phyloP scores from a whole-genome alignment of 2,888 invertebrate species.

The Allacma fusca region DNA sequence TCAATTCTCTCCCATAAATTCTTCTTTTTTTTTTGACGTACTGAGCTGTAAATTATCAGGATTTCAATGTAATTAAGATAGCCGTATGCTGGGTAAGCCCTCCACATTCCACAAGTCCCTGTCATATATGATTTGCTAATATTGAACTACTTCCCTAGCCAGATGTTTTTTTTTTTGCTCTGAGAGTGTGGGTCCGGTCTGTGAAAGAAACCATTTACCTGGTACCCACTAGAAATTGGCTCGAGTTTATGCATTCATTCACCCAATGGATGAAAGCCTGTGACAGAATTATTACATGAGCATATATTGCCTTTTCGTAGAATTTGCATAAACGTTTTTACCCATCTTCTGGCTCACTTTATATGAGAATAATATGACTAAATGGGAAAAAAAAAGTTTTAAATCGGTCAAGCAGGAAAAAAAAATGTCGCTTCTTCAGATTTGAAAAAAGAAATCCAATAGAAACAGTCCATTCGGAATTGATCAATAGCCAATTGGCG shows the following conservation, averaged over 20 bases:
- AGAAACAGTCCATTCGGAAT: not conserved
- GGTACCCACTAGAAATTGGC: conserved; percentile 8
- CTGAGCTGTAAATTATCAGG: no score
- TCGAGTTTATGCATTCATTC: not conserved
- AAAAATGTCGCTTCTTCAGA: not conserved
- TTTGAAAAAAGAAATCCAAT: not conserved
- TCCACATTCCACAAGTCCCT: no score
- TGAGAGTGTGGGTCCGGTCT: no score
- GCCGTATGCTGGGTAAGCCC: no score
- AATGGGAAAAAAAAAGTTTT: no score
- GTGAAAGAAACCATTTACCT: conserved; percentile 5
- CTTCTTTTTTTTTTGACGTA: no score
- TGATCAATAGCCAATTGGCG: conserved; percentile 7
- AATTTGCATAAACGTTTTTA: conserved; percentile 5
- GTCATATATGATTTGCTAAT: no score
- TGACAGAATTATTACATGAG: conserved; percentile 6
- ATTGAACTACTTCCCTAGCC: not conserved
- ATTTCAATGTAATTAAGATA: no score
- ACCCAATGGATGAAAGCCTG: not conserved
- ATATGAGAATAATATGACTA: not conserved
- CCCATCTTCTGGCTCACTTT: not conserved
- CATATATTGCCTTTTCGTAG: not conserved
- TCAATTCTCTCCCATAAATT: no score
- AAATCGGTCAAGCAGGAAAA: not conserved
- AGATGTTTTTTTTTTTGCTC: not conserved